Base-by-base conservation (phyloP, 2,797 vertebrate species). In the Smutsia temminckii region DNA sequence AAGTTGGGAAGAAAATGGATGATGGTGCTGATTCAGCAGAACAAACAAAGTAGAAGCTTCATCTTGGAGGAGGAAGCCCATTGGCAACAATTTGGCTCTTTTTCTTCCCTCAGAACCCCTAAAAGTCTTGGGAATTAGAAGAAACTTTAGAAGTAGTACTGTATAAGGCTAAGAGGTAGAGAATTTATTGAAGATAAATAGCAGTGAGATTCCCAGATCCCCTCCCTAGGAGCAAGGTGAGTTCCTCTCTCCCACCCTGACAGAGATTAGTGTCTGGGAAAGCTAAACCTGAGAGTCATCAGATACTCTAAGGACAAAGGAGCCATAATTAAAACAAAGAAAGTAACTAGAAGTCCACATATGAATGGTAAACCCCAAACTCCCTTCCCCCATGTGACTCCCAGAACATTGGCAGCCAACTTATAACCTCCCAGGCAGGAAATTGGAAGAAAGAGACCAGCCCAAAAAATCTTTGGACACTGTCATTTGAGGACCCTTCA, bases 151-250 rank as follows among this genome's bases (percentile, higher is more conserved):
- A 74, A 74, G 27, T 78, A 34, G 63, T 69, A 32, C 42, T 78
- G 53, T 59, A 46, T 29, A 61, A 21, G 40, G 34, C n/a, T 49
- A 11, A n/a, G 53, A 27, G 55, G 13, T 72, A 10, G 21, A 78
- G 68, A 92, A 91, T 80, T 29, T 95, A 27, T 75, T 87, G 8
- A 78, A 80, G 49, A 83, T 84, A 74, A 57, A 79, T 74, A 85
- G 6, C 23, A 78, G 12, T 69, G 71, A 74, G 37, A 94, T 55
- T 80, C 25, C 32, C 12, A 68, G 32, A 66, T 34, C 37, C 42
- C 57, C 17, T 87, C 29, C 14, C 17, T 46, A 80, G 75, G 37
- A 23, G 79, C 12, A 51, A 93, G 66, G 27, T 16, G 59, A 51
- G 37, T 74, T 87, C 37, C n/a, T 46, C 9, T 59, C 17, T 95